These are phyloP conservation scores for Cryptoblepharus egeriae DNA, from an alignment of 2,797 vertebrate genomes.

Conservation along the genomic window DNA sequence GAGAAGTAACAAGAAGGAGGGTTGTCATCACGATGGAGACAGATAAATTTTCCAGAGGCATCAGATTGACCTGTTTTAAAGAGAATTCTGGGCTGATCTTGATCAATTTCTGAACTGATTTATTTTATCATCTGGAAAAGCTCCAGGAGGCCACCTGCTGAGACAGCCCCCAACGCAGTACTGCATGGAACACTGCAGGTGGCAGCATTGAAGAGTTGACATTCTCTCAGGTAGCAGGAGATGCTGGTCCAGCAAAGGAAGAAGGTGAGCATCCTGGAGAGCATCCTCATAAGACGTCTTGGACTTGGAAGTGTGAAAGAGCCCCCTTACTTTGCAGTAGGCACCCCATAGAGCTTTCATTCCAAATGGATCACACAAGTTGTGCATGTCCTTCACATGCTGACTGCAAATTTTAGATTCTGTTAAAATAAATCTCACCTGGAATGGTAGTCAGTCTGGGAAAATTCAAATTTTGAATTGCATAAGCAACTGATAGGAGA, in stretches of 20 bases:
- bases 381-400: neutral
- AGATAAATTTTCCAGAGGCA: neutral
- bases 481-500: neutral
- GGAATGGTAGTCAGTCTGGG: neutral
- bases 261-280: rapidly evolving
- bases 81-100: neutral
- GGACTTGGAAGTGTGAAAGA: neutral
- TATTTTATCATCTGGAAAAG: slow-evolving; percentile 17
- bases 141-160: slow-evolving; percentile 8
- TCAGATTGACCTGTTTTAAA: neutral
- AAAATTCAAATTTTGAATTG: neutral
- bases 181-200: neutral
- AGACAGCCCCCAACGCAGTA: neutral
- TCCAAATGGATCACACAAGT: slow-evolving; percentile 1
- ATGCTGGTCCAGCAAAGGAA: neutral
- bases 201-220: slow-evolving; percentile 2
- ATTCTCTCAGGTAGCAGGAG: neutral
- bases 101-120: too few relatives aligned
- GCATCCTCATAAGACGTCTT: neutral
- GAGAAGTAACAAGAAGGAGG: too few relatives aligned
- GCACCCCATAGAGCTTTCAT: neutral
- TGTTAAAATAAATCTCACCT: neutral
- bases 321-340: slow-evolving; percentile 6
- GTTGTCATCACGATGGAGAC: neutral
- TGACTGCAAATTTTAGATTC: neutral